Evolutionary conservation across 2,113 vertebrate genomes (phyloP).

Genomic region (Agapornis roseicollis): DNA sequence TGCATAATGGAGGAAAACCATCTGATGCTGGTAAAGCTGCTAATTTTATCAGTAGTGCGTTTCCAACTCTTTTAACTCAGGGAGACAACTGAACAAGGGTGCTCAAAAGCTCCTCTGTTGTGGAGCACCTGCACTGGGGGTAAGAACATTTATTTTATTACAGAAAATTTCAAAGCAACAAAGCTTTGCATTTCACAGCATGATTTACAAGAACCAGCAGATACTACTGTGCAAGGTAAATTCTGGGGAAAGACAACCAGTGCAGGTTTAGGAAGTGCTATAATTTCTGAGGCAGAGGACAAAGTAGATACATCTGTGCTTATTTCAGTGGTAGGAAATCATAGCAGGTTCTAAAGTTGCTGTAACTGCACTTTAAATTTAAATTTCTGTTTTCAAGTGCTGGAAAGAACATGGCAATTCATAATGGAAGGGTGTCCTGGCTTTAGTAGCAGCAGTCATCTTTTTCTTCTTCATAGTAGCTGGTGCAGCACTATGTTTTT

Average conservation of each 20-base stretch:
- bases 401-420: neutral
- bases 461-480: too few relatives aligned
- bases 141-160: neutral
- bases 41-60: neutral
- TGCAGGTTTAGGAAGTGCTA: neutral
- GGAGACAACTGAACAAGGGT: neutral
- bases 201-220: neutral
- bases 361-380: neutral
- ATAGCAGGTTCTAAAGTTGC: neutral
- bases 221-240: neutral
- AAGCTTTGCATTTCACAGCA: neutral
- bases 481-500: too few relatives aligned
- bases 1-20: neutral
- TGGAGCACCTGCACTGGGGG: neutral
- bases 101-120: neutral
- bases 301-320: neutral
- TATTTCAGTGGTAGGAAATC: neutral
- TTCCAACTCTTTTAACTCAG: neutral
- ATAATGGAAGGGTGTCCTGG: neutral
- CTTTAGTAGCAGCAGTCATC: too few relatives aligned
- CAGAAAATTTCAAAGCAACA: neutral
- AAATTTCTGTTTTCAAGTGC: neutral
- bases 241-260: neutral
- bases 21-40: neutral
- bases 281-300: neutral